Conservation (phyloP, 2,113 vertebrate genomes). For the Athene noctua region DNA sequence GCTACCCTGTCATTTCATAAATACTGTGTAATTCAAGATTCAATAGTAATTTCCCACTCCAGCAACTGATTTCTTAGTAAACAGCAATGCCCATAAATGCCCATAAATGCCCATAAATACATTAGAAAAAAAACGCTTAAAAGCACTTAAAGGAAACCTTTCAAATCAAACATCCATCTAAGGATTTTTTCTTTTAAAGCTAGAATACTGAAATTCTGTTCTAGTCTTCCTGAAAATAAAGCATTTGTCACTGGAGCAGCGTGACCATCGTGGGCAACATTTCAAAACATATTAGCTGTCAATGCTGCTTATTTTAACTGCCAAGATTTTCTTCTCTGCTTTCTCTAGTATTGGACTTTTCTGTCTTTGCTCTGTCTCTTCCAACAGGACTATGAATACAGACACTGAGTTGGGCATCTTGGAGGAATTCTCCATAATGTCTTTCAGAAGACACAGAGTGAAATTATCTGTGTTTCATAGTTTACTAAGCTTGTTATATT, state of each 20-base stretch:
- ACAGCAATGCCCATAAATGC: neutral
- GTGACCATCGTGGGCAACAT: neutral
- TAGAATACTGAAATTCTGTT: neutral
- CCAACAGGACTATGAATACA: neutral
- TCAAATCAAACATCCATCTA: neutral
- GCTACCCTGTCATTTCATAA: constrained; percentile 12
- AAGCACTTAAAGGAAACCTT: neutral
- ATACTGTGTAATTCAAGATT: neutral
- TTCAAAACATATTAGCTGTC: neutral
- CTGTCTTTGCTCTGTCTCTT: neutral
- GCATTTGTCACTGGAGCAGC: neutral
- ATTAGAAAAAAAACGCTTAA: neutral
- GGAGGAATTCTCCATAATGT: neutral
- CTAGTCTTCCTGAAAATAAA: neutral
- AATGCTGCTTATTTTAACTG: neutral
- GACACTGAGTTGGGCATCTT: neutral
- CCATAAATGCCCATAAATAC: neutral
- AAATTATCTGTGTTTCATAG: neutral
- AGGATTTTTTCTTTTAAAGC: neutral
- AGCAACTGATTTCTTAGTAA: neutral
- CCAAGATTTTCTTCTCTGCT: neutral
- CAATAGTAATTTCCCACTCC: neutral
- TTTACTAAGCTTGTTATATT: neutral
- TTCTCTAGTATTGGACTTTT: neutral
- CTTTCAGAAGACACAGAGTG: neutral